A percentile compares a stretch with the other conserved stretches of the same genome.
phyloP scores from a whole-genome alignment of 1,140 invertebrate species.

The Ectropis grisescens region DNA sequence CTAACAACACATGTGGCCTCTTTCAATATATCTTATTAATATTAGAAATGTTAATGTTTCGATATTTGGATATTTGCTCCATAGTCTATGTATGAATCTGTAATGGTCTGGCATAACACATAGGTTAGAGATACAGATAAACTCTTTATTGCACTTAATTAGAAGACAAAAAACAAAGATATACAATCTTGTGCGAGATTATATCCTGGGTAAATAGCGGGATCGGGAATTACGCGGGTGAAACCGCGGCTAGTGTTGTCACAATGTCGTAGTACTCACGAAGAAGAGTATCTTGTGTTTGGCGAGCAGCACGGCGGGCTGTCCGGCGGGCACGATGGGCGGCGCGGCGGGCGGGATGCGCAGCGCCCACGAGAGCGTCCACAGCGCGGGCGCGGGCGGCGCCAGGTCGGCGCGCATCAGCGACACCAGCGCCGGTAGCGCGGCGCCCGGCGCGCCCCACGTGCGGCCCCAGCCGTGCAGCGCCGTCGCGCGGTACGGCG shows the following conservation, averaged over 20 bases:
- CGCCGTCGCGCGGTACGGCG: slow-evolving; percentile 91
- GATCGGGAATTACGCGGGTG: too few species aligned
- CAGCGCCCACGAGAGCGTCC: slow-evolving; percentile 92
- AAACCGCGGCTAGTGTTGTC: too few species aligned
- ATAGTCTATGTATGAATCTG: too few species aligned
- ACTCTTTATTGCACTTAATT: too few species aligned
- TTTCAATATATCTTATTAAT: too few species aligned
- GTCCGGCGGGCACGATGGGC: slow-evolving; percentile 88
- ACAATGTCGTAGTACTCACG: too few species aligned
- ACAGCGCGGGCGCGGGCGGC: slow-evolving; percentile 66
- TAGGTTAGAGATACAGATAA: too few species aligned
- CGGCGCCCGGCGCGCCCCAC: slow-evolving; percentile 84
- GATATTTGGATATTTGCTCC: too few species aligned
- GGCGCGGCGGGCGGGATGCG: slow-evolving; percentile 89
- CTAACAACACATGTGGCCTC: slow-evolving; percentile 74
- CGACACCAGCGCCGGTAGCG: slow-evolving; percentile 90
- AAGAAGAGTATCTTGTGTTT: slow-evolving; percentile 92
- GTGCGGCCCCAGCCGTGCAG: slow-evolving; percentile 87
- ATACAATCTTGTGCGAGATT: too few species aligned
- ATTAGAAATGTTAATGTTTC: too few species aligned
- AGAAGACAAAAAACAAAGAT: too few species aligned
- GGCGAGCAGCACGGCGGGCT: slow-evolving; percentile 85
- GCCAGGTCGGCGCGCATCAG: slow-evolving; percentile 60
- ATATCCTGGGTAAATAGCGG: too few species aligned
- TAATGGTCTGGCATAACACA: not conserved